These are phyloP conservation scores for Petroica traversi DNA, from an alignment of 2,113 vertebrate genomes.

Conservation along the genomic window DNA sequence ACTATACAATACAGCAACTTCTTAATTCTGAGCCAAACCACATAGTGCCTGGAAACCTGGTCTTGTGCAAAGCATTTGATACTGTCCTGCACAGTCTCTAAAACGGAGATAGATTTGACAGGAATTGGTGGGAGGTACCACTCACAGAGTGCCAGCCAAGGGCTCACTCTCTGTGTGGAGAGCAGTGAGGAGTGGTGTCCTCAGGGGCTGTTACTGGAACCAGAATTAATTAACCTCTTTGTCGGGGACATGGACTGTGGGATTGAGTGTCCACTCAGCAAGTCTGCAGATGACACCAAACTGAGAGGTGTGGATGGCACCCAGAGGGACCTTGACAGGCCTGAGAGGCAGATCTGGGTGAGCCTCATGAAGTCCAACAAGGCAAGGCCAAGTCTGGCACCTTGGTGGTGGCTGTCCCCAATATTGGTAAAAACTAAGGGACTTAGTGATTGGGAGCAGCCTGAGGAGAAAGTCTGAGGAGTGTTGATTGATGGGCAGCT, in stretches of 20 bases:
- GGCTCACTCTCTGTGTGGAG: background rate
- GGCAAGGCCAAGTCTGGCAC: background rate
- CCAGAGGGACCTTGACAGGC: background rate
- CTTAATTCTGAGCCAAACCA: background rate
- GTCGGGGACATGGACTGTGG: background rate
- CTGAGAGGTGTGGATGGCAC: background rate
- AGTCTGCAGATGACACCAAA: background rate
- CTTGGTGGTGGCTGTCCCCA: background rate
- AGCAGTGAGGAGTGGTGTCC: too few species aligned
- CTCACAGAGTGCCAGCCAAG: background rate
- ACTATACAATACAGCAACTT: background rate
- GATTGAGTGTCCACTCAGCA: background rate
- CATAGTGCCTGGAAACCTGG: background rate
- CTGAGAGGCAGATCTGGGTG: background rate
- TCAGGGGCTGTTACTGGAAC: background rate
- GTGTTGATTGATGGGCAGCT: background rate
- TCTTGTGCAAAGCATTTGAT: background rate
- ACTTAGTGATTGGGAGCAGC: background rate
- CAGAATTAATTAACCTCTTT: background rate
- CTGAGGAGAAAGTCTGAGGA: background rate
- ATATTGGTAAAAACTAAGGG: background rate
- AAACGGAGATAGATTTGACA: background rate
- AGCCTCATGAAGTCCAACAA: background rate
- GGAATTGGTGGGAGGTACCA: background rate
- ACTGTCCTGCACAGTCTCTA: background rate